Evolutionary conservation across 2,888 invertebrate species (phyloP).

Genomic region (Aporophyla nigra): DNA sequence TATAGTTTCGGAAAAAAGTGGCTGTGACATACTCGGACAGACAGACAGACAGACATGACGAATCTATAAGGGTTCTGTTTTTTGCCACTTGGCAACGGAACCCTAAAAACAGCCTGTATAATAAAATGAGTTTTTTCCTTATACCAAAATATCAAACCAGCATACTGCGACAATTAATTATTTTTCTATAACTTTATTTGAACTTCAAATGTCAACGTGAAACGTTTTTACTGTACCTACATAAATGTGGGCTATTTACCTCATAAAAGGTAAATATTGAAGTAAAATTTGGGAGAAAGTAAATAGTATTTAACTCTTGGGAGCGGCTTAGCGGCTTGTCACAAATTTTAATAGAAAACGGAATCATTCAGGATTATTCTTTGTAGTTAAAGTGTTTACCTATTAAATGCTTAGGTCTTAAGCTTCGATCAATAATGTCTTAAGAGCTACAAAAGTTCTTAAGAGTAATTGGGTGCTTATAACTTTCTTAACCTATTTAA

Average conservation of each 20-base stretch:
- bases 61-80: no score
- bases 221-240: background rate
- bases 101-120: background rate
- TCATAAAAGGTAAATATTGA: constrained; percentile 33
- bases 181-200: background rate
- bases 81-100: no score
- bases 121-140: background rate
- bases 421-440: no score
- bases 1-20: no score
- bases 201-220: constrained; percentile 8
- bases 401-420: constrained; percentile 33
- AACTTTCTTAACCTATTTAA: background rate
- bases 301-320: constrained; percentile 44
- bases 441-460: background rate
- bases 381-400: constrained; percentile 30
- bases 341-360: constrained; percentile 42
- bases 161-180: background rate
- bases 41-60: no score
- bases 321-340: constrained; percentile 37
- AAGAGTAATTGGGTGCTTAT: background rate
- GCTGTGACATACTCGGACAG: no score
- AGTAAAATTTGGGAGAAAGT: constrained; percentile 40
- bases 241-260: constrained; percentile 23
- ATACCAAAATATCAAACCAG: constrained; percentile 10
- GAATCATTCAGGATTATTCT: constrained; percentile 45